phyloP scores from a whole-genome alignment of 2,888 invertebrate species.

The Norana najaformis region DNA sequence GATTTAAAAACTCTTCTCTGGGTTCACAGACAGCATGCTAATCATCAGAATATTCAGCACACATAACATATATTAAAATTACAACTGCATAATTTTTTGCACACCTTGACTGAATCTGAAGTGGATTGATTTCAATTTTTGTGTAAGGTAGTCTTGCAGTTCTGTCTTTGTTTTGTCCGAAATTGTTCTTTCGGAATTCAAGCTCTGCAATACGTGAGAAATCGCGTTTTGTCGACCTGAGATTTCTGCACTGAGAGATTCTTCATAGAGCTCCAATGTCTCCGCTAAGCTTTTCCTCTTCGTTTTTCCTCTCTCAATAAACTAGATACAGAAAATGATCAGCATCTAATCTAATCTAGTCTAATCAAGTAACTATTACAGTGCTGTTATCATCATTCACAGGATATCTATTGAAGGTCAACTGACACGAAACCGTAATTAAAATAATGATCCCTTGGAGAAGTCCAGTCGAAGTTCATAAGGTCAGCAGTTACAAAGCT shows the following conservation, averaged over 20 bases:
- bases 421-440: too few species aligned
- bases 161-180: background rate
- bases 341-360: background rate
- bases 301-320: background rate
- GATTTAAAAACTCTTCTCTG: too few species aligned
- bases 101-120: background rate
- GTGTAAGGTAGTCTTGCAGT: background rate
- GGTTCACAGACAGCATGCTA: too few species aligned
- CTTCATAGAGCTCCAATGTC: background rate
- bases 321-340: background rate
- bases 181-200: background rate
- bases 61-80: too few species aligned
- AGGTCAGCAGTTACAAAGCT: background rate
- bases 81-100: background rate
- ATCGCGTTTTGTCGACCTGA: background rate
- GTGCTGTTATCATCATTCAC: too few species aligned
- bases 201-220: background rate
- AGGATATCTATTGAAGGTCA: too few species aligned
- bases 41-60: too few species aligned
- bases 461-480: too few species aligned
- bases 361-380: too few species aligned
- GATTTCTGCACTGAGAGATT: background rate
- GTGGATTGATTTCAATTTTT: background rate
- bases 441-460: too few species aligned
- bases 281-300: background rate